Percentiles rank a stretch among this genome's conserved stretches.
Conservation (phyloP, 2,888 invertebrate genomes). For the Leucophenga montana region DNA sequence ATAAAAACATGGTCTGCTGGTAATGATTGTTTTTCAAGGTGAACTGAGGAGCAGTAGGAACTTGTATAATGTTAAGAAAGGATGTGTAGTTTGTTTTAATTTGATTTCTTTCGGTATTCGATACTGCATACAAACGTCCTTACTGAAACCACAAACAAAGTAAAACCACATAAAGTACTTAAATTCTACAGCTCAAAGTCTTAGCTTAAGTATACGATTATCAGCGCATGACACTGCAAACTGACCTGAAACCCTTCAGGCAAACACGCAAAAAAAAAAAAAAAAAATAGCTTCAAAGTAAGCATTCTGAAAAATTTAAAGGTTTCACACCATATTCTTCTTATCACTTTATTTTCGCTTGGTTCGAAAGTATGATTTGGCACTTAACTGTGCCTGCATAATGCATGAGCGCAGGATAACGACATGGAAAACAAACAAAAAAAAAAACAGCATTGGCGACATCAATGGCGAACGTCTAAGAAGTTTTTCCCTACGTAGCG, state of each 20-base stretch:
- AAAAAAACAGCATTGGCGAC: neutral
- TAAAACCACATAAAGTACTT: slow-evolving; percentile 31
- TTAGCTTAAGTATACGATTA: slow-evolving; percentile 38
- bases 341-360: neutral
- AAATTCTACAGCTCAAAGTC: slow-evolving; percentile 58
- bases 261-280: no score
- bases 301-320: neutral
- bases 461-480: neutral
- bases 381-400: slow-evolving; percentile 26
- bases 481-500: neutral
- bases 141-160: slow-evolving; percentile 12
- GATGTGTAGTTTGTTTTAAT: slow-evolving; percentile 21
- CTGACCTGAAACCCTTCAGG: neutral
- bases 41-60: slow-evolving; percentile 37
- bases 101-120: neutral
- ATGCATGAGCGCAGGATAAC: slow-evolving; percentile 19
- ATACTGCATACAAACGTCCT: neutral
- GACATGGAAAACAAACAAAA: neutral
- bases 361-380: slow-evolving; percentile 19
- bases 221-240: neutral
- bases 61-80: neutral
- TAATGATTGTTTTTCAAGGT: slow-evolving; percentile 47
- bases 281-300: neutral
- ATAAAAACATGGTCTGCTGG: neutral
- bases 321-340: neutral